phyloP scores from a whole-genome alignment of 2,888 invertebrate genomes.

The Vannuccia rotundouncinata region DNA sequence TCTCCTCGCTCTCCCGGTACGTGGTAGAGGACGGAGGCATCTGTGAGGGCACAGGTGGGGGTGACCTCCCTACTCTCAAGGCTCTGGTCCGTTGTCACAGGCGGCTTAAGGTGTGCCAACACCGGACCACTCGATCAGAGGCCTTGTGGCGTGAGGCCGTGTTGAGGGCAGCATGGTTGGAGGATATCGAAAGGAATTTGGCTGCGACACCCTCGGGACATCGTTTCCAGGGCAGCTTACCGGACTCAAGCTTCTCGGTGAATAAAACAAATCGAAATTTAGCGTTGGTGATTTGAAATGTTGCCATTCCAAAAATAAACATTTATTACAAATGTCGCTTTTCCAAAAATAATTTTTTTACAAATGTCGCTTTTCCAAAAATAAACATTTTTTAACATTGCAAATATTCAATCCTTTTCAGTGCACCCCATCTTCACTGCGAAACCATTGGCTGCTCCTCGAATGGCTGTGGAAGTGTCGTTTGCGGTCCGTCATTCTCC shows the following conservation, averaged over 20 bases:
- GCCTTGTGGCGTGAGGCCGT: slow-evolving; percentile 71
- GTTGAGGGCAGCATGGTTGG: slow-evolving; percentile 67
- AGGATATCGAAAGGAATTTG: slow-evolving; percentile 75
- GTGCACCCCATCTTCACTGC: no score
- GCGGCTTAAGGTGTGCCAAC: slow-evolving; percentile 62
- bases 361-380: no score
- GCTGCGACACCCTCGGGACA: slow-evolving; percentile 50
- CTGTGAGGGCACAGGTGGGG: slow-evolving; percentile 24
- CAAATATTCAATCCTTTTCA: no score
- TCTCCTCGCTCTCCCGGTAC: slow-evolving; percentile 43
- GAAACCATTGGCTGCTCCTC: neutral
- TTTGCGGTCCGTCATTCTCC: slow-evolving; percentile 69
- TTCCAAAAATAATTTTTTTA: no score
- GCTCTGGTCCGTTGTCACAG: slow-evolving; percentile 80
- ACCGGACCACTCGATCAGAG: slow-evolving; percentile 14
- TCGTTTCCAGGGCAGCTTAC: neutral
- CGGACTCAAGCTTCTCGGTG: neutral
- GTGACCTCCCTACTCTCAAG: slow-evolving; percentile 63
- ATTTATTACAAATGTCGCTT: no score
- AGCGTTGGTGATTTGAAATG: no score
- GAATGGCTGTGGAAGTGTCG: slow-evolving; percentile 97
- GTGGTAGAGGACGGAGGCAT: slow-evolving; percentile 51
- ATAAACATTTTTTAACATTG: no score
- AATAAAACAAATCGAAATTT: no score
- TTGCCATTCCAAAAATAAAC: no score